These are phyloP conservation scores for Lineus longissimus DNA, from an alignment of 1,140 invertebrate species.

Conservation along the genomic window DNA sequence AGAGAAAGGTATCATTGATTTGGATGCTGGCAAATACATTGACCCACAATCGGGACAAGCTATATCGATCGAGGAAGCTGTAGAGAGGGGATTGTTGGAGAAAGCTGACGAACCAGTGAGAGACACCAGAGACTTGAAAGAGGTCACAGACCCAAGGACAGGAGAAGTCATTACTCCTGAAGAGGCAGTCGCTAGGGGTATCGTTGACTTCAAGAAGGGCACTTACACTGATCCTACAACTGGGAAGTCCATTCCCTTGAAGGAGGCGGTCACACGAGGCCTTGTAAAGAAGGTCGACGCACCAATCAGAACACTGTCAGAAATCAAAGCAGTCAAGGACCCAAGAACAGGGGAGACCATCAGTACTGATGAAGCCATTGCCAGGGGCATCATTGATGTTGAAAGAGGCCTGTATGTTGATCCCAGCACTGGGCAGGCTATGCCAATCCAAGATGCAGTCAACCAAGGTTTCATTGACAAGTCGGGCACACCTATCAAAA, in stretches of 20 bases:
- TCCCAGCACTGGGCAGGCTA: constrained; percentile 65
- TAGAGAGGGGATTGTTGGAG: constrained; percentile 56
- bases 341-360: constrained; percentile 74
- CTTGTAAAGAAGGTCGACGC: constrained; percentile 47
- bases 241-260: constrained; percentile 61
- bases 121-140: neutral
- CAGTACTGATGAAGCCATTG: constrained; percentile 77
- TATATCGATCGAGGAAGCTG: constrained; percentile 37
- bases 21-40: neutral
- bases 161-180: constrained; percentile 56
- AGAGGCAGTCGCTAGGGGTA: constrained; percentile 63
- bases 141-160: constrained; percentile 16
- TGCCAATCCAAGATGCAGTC: constrained; percentile 81
- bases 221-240: constrained; percentile 67
- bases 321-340: constrained; percentile 62
- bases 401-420: constrained; percentile 75
- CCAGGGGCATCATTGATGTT: constrained; percentile 71
- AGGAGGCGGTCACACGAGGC: constrained; percentile 64
- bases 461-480: constrained; percentile 63
- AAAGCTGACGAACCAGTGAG: constrained; percentile 68
- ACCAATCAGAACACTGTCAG: neutral
- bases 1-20: neutral
- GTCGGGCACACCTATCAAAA: neutral
- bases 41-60: neutral
- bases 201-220: constrained; percentile 50